Evolutionary conservation across 2,113 vertebrate species (phyloP), one percentile per base, ranked within the genome.

Genomic region (Zingel zingel): DNA sequence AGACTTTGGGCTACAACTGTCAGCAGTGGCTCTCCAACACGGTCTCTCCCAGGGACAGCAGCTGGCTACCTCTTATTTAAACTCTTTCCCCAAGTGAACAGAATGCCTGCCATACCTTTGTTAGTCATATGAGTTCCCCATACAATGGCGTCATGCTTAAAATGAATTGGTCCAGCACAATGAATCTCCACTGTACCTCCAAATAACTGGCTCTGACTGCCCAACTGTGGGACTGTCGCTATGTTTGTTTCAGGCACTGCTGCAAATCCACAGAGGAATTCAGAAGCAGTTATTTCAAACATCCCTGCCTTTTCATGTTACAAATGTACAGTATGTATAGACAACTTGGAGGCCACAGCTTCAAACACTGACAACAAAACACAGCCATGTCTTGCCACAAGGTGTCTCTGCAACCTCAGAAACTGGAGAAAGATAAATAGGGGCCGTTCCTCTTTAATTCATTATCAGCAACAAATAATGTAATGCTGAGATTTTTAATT

Each of bases 61-160:
- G 92, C 91, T 94, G 79, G 85, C 93, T 93, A 94, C 96, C 94
- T 96, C 96, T 95, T 94, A 85, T 92, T 92, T 93, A 91, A 94
- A 94, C 93, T 94, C 93, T 88, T 81, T 90, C 63, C 75, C 92
- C 93, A 89, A 91, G 91, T 57, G 92, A 93, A 95, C 94, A 94
- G 95, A 93, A 97, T 96, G 95, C 94, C 95, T 95, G 93, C 88
- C 95, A 96, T 96, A 97, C 95, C 96, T 97, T 95, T 90, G 93
- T 93, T 87, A 91, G 95, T 95, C 94, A 96, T 88, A 90, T 93
- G 94, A 95, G 95, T 94, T 96, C 94, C 94, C 91, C 62, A 90
- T 89, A 93, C 93, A 94, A 94, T 96, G 96, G 91, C 86, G 94
- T 92, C 79, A 76, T 63, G 76, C 79, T 93, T 88, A 89, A 94